Evolutionary conservation across 2,113 vertebrate genomes (phyloP).

Genomic region (Notiomystis cincta): DNA sequence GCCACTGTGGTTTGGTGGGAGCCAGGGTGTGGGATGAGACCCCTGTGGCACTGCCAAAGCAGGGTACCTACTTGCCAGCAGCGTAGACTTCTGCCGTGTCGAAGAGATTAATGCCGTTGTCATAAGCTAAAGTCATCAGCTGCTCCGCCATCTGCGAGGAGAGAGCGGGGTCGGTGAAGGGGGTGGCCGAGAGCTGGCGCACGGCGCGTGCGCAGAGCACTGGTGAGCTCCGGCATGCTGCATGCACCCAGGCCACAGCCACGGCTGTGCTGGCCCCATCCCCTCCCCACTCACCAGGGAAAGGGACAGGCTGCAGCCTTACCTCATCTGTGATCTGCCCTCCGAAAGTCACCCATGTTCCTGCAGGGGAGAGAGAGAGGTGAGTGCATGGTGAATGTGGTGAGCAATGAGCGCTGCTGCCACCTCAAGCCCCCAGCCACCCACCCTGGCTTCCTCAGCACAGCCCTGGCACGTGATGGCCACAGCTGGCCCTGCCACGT

Average conservation of each 20-base stretch:
- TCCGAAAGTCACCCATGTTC: slow-evolving; percentile 98
- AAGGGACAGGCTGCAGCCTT: slow-evolving; percentile 7
- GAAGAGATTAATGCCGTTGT: slow-evolving; percentile 99
- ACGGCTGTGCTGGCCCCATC: background rate
- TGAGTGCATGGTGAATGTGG: accelerated
- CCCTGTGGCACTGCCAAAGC: accelerated
- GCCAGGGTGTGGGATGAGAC: accelerated
- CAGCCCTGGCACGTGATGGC: background rate
- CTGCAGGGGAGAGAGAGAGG: slow-evolving; percentile 64
- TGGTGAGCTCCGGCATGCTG: background rate
- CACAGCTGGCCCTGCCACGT: background rate
- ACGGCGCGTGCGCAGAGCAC: accelerated
- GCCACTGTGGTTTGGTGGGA: accelerated
- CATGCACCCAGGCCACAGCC: background rate
- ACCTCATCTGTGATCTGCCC: slow-evolving; percentile 98
- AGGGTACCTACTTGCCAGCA: slow-evolving; percentile 90
- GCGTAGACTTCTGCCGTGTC: slow-evolving; percentile 98
- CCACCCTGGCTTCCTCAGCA: background rate
- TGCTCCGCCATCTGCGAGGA: slow-evolving; percentile 93
- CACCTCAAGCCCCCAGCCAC: background rate
- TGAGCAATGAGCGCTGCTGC: accelerated
- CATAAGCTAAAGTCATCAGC: slow-evolving; percentile 96
- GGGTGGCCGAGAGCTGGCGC: background rate
- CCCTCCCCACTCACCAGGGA: accelerated
- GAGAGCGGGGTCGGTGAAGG: background rate